A percentile compares a stretch with the other conserved stretches of the same genome.
Conservation (phyloP, 2,888 invertebrate genomes). For the Lysandra bellargus region DNA sequence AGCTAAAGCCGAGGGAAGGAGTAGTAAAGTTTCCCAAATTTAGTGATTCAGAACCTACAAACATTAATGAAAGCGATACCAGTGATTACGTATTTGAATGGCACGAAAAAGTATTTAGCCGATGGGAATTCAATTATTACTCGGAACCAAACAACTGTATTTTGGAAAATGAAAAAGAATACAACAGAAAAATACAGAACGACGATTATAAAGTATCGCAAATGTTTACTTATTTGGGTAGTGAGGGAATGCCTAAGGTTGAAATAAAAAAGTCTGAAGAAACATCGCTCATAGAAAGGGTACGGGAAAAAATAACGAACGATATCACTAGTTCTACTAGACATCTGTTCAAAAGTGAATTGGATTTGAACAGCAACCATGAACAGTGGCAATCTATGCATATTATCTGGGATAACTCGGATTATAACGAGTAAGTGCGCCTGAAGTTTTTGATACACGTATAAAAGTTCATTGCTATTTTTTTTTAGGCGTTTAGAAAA, state of each 20-base stretch:
- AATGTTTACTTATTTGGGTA: slow-evolving; percentile 81
- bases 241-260: slow-evolving; percentile 70
- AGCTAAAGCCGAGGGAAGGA: slow-evolving; percentile 59
- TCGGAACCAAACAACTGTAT: slow-evolving; percentile 79
- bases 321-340: slow-evolving; percentile 53
- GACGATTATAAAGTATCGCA: slow-evolving; percentile 54
- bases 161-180: slow-evolving; percentile 53
- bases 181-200: slow-evolving; percentile 74
- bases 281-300: neutral
- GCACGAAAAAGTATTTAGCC: slow-evolving; percentile 87
- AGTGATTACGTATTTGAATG: slow-evolving; percentile 79
- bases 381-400: slow-evolving; percentile 69
- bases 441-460: neutral
- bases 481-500: neutral
- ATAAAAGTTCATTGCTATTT: neutral
- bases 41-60: slow-evolving; percentile 50
- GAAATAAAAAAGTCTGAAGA: slow-evolving; percentile 32
- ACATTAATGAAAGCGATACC: slow-evolving; percentile 35
- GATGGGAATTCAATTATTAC: slow-evolving; percentile 81
- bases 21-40: slow-evolving; percentile 63
- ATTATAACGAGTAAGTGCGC: slow-evolving; percentile 66
- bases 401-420: slow-evolving; percentile 64
- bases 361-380: slow-evolving; percentile 47
- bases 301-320: slow-evolving; percentile 38
- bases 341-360: slow-evolving; percentile 59